Evolutionary conservation across 2,113 vertebrate genomes (phyloP).

Genomic region (Leucopsar rothschildi): DNA sequence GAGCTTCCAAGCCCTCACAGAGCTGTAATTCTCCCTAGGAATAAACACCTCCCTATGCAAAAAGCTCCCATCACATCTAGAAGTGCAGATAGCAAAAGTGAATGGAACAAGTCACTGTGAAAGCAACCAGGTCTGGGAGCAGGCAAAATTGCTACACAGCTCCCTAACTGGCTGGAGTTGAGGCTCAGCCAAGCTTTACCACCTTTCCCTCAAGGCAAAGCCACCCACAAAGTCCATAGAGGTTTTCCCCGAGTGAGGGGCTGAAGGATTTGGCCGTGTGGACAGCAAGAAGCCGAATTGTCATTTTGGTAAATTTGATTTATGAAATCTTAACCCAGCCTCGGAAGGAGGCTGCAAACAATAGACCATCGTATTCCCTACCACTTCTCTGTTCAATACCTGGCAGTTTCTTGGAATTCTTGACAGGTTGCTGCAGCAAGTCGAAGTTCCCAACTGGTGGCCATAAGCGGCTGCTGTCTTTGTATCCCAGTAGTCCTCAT

Average conservation of each 20-base stretch:
- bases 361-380: not conserved
- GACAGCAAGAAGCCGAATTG: conserved; percentile 1
- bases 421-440: conserved; percentile 49
- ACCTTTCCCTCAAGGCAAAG: not conserved
- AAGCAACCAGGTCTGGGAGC: not conserved
- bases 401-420: conserved; percentile 15
- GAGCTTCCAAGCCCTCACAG: not conserved
- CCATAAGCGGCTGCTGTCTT: conserved; percentile 41
- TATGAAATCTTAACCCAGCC: not conserved
- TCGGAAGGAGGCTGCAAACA: not conserved
- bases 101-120: not conserved
- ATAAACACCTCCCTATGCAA: not conserved
- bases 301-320: not conserved
- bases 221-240: not conserved
- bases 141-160: not conserved
- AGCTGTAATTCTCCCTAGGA: not conserved
- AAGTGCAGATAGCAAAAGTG: not conserved
- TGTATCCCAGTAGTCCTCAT: conserved; percentile 75
- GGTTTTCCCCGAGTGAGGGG: not conserved
- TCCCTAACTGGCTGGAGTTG: not conserved
- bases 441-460: conserved; percentile 47
- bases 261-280: not conserved
- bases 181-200: not conserved
- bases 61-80: not conserved
- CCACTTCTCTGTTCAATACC: not conserved